Conservation (phyloP, 2,113 vertebrate genomes). For the Scartelaos histophorus region DNA sequence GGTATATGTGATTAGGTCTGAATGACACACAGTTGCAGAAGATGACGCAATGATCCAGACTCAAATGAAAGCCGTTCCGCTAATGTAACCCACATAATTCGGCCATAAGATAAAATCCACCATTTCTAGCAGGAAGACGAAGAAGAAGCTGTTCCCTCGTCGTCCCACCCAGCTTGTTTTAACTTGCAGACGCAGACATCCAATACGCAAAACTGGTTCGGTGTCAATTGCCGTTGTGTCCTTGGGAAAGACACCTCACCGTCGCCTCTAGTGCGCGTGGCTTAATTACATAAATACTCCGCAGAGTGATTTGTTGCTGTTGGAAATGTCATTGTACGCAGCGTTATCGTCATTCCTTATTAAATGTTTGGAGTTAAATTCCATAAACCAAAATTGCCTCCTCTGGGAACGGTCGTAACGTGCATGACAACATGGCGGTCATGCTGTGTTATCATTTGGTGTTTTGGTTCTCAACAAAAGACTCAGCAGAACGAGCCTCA, state of each 20-base stretch:
- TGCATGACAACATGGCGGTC: too few species aligned
- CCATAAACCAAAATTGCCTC: too few species aligned
- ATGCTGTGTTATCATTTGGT: too few species aligned
- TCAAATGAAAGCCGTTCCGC: background rate
- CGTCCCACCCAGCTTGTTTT: background rate
- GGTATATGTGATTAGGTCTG: background rate
- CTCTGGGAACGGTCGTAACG: too few species aligned
- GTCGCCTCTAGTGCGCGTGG: background rate
- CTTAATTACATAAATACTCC: too few species aligned
- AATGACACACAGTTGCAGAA: background rate
- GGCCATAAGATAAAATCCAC: too few species aligned
- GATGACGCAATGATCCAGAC: background rate
- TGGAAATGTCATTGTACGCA: background rate
- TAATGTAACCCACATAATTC: background rate
- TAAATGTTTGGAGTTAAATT: too few species aligned
- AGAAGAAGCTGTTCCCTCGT: too few species aligned
- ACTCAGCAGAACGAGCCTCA: too few species aligned
- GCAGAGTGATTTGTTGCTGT: background rate
- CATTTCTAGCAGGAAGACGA: too few species aligned
- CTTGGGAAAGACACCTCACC: background rate
- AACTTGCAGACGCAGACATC: background rate
- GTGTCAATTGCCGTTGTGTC: background rate
- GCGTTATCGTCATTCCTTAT: background rate
- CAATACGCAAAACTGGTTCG: background rate
- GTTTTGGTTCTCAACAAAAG: too few species aligned